Evolutionary conservation across 2,113 vertebrate species (phyloP).

Genomic region (Heterotis niloticus): DNA sequence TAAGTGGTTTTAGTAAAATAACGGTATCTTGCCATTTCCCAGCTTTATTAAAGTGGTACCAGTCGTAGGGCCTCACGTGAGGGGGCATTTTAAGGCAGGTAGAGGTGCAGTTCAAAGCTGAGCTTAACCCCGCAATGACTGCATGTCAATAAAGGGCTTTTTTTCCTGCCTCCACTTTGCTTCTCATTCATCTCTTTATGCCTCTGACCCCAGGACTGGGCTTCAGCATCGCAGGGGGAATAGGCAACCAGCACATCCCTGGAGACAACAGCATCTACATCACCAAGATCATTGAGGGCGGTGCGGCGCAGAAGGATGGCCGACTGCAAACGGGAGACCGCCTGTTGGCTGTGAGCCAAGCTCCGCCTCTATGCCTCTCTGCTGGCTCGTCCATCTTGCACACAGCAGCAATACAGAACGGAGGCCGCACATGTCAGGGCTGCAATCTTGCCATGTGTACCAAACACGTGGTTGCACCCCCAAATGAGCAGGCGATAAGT

Average conservation of each 20-base stretch:
- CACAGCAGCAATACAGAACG: background rate
- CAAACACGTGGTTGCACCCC: background rate
- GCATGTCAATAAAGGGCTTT: background rate
- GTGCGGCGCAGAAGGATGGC: constrained; percentile 93
- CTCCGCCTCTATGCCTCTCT: background rate
- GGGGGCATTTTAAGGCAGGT: too few relatives aligned
- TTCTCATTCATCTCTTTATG: background rate
- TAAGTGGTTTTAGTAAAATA: too few relatives aligned
- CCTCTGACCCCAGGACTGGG: constrained; percentile 74
- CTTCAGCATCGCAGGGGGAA: constrained; percentile 96
- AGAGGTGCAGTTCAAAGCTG: too few relatives aligned
- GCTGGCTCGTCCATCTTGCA: background rate
- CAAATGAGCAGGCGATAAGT: background rate
- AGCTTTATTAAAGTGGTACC: too few relatives aligned
- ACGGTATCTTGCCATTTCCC: too few relatives aligned
- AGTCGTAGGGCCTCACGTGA: too few relatives aligned
- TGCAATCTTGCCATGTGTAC: background rate
- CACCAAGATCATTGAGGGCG: constrained; percentile 97
- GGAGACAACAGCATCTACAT: constrained; percentile 99
- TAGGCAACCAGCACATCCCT: constrained; percentile 96
- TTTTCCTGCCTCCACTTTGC: background rate
- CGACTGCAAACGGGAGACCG: constrained; percentile 94
- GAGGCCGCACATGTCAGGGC: background rate
- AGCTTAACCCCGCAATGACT: too few relatives aligned
- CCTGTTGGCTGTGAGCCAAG: constrained; percentile 82